phyloP scores from a whole-genome alignment of 2,797 vertebrate species.

The Anisognathus igniventris region DNA sequence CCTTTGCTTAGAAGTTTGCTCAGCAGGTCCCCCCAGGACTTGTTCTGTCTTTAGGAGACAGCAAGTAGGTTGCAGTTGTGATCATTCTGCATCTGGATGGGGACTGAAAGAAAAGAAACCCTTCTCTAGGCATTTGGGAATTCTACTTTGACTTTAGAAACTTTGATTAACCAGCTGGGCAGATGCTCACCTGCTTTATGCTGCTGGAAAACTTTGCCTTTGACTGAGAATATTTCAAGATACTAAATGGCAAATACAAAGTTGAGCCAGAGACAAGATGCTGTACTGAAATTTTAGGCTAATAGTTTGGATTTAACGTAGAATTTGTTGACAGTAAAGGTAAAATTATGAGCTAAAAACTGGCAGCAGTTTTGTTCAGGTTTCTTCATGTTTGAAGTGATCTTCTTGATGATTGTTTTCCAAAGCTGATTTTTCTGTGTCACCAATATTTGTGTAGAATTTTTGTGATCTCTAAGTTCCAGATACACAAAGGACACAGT shows the following conservation, averaged over 20 bases:
- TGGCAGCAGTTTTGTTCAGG: background rate
- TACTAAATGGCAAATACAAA: background rate
- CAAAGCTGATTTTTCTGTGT: background rate
- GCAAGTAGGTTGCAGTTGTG: background rate
- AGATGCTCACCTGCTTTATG: background rate
- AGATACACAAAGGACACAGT: background rate
- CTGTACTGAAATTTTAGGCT: background rate
- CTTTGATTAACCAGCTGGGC: background rate
- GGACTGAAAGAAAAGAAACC: background rate
- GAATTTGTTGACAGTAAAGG: background rate
- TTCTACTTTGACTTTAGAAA: background rate
- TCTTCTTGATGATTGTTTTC: background rate
- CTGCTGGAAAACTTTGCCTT: background rate
- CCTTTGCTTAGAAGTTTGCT: background rate
- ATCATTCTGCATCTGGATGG: background rate
- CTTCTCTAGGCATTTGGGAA: background rate
- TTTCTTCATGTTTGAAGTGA: background rate
- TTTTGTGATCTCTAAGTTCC: background rate
- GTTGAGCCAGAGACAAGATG: background rate
- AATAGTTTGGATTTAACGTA: background rate
- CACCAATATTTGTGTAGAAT: background rate
- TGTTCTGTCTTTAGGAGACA: background rate
- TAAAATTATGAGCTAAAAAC: background rate
- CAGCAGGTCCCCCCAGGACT: background rate
- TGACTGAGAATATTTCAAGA: background rate